Percentiles rank a stretch among this genome's conserved stretches.
phyloP scores from a whole-genome alignment of 2,888 invertebrate genomes.

The Himalopsyche tibetana region DNA sequence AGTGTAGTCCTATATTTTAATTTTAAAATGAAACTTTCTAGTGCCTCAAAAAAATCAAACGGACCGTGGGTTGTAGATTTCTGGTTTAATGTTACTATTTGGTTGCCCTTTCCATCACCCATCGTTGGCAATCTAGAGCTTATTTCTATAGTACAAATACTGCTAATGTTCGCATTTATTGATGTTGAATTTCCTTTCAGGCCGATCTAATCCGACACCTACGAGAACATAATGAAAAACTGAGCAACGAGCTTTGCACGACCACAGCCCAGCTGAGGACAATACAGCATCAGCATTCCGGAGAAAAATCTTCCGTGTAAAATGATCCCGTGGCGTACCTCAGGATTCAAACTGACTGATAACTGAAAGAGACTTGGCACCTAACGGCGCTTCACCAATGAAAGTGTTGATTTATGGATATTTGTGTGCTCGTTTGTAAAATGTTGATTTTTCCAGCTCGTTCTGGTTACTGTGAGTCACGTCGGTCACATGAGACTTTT shows the following conservation, averaged over 20 bases:
- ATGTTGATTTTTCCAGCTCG: slow-evolving; percentile 3
- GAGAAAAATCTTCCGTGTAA: slow-evolving; percentile 48
- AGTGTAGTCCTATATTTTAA: too few relatives aligned
- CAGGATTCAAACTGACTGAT: slow-evolving; percentile 14
- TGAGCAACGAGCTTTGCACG: slow-evolving; percentile 81
- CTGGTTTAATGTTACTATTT: too few relatives aligned
- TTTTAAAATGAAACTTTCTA: too few relatives aligned
- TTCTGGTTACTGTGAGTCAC: neutral
- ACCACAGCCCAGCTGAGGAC: slow-evolving; percentile 75
- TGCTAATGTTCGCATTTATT: neutral
- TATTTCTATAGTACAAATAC: too few relatives aligned
- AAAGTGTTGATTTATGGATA: neutral
- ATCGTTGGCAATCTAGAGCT: too few relatives aligned
- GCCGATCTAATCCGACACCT: slow-evolving; percentile 83
- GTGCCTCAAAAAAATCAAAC: too few relatives aligned
- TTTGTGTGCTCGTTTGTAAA: neutral
- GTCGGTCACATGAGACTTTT: neutral
- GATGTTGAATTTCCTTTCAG: slow-evolving; percentile 66
- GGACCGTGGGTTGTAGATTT: too few relatives aligned
- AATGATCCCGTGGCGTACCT: neutral
- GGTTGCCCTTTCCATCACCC: too few relatives aligned
- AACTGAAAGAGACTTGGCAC: neutral
- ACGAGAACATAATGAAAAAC: slow-evolving; percentile 81
- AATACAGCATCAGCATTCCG: slow-evolving; percentile 55
- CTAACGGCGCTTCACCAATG: neutral